phyloP scores from a whole-genome alignment of 2,888 invertebrate genomes.

The Drosophila dives region DNA sequence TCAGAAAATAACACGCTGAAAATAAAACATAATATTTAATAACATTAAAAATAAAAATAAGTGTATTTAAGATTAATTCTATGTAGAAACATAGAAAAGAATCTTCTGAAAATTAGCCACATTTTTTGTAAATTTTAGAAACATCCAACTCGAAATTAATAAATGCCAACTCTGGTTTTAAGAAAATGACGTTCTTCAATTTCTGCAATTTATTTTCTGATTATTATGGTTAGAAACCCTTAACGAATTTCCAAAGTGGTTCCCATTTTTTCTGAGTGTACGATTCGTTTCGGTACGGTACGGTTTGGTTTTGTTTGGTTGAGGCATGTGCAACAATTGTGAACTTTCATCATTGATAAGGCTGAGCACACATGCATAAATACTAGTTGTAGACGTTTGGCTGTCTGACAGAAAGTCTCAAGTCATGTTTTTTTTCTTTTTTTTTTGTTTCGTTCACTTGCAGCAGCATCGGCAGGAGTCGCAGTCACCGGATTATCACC shows the following conservation, averaged over 20 bases:
- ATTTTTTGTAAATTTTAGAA: background rate
- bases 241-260: background rate
- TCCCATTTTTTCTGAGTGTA: background rate
- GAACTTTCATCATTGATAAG: constrained; percentile 83
- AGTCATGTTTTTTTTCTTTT: constrained; percentile 28
- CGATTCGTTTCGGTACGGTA: background rate
- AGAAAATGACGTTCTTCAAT: background rate
- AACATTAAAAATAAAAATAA: background rate
- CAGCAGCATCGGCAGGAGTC: constrained; percentile 84
- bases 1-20: too few species aligned
- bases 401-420: constrained; percentile 19
- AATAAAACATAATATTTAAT: background rate
- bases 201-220: background rate
- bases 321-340: constrained; percentile 43
- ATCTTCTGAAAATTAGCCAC: background rate
- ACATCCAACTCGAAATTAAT: background rate
- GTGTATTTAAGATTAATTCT: background rate
- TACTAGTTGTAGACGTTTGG: constrained; percentile 24
- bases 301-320: constrained; percentile 13
- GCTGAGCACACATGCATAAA: constrained; percentile 17
- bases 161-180: background rate
- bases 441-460: constrained; percentile 40
- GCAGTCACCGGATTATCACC: constrained; percentile 84
- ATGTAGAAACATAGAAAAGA: background rate
- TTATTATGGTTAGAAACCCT: constrained; percentile 4